These are phyloP conservation scores for Colostygia pectinataria DNA, from an alignment of 2,888 invertebrate species.

Conservation along the genomic window DNA sequence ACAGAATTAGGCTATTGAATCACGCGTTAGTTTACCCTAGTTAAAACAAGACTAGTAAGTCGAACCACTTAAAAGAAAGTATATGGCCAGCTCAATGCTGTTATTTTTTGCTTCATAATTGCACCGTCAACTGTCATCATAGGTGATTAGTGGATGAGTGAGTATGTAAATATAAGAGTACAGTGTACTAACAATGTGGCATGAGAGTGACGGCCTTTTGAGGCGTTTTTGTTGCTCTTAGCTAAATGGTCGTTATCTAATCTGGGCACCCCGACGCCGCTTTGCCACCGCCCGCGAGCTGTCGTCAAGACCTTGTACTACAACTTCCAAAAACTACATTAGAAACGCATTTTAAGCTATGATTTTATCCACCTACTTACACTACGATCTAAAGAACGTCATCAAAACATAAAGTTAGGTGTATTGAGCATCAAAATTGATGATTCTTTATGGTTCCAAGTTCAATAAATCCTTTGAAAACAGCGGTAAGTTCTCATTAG, in stretches of 20 bases:
- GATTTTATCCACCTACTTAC: no score
- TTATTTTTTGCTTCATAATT: constrained; percentile 4
- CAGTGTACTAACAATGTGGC: constrained; percentile 14
- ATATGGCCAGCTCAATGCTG: no score
- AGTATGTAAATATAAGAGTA: constrained; percentile 26
- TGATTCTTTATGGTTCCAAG: no score
- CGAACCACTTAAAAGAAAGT: constrained; percentile 22
- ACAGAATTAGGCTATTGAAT: constrained; percentile 27
- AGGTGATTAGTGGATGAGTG: constrained; percentile 41
- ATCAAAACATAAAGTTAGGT: no score
- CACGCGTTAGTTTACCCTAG: constrained; percentile 23
- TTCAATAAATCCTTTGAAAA: no score
- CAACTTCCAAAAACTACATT: constrained; percentile 35
- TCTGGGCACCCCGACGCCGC: constrained; percentile 39
- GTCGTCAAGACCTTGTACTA: constrained; percentile 36
- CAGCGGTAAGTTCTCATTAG: no score
- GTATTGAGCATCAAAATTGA: no score
- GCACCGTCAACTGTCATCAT: constrained; percentile 38
- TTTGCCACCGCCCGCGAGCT: constrained; percentile 36
- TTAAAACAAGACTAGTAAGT: constrained; percentile 23
- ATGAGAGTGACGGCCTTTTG: constrained; percentile 39
- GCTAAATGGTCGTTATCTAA: constrained; percentile 47
- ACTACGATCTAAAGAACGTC: no score
- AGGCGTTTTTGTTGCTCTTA: constrained; percentile 26
- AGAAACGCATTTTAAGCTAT: no score